Base-by-base conservation (phyloP, 1,140 invertebrate genomes). In the Camponotus vicinus region DNA sequence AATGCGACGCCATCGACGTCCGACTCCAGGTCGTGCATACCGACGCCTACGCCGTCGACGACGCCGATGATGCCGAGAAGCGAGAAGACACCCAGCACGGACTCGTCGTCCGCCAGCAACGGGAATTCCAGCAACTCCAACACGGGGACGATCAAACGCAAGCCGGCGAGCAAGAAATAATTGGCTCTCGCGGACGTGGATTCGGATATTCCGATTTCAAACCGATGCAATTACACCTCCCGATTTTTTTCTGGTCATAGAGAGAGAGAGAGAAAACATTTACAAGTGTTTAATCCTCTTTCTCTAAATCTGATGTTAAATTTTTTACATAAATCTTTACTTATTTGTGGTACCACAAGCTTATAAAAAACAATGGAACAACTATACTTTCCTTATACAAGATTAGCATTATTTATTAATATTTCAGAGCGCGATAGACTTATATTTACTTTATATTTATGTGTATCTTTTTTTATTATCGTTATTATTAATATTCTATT, bases 81-180 rank as follows among this genome's bases (percentile, higher is more conserved):
- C 21, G 91, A 92, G 63, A 86, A 89, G 85, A 89, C 86, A 5
- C 69, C 90, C 8, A 91, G 86, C 52, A 71, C 77, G 1, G 91
- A 92, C 42, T 91, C 92, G 45, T 89, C 86, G 59, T 88, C 88
- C 15, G 55, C 77, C n/a, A 90, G 89, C 67, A 87, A 87, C 40
- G 86, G 85, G 27, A 89, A 90, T 84, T 91, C 86, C 32, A 89
- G 70, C 55, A 85, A 67, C 82, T 90, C 90, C 49, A 93, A 89
- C 52, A 93, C 92, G 2, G 91, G 92, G 18, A 93, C 93, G 37
- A 92, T 93, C 64, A 93, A 92, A 69, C 86, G 91, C 63, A 93
- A 93, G 37, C 91, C 92, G 45, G 34, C 63, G 37, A 78, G 79
- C 80, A 92, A 88, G 61, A 92, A 93, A 63, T 93, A 86, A 83